Evolutionary conservation across 2,888 invertebrate species (phyloP).

Genomic region (Arenicola marina): DNA sequence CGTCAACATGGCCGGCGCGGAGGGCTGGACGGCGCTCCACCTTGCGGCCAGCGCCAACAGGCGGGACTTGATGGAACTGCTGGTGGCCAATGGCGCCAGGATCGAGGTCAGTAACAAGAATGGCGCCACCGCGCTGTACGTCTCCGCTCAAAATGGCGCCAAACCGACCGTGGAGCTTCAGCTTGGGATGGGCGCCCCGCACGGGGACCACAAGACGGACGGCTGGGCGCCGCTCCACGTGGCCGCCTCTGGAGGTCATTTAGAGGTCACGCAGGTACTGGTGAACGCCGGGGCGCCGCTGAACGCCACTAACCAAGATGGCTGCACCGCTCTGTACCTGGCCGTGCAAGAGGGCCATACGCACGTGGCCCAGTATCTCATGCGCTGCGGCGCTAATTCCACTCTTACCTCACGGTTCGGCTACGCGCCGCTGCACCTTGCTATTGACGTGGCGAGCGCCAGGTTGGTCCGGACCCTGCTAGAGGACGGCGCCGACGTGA

Average conservation of each 20-base stretch:
- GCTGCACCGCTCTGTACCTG: conserved; percentile 29
- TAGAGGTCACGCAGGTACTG: conserved; percentile 12
- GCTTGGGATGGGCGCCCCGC: neutral
- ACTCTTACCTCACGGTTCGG: conserved; percentile 3
- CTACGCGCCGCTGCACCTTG: conserved; percentile 25
- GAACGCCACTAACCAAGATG: conserved; percentile 16
- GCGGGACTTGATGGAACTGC: conserved; percentile 19
- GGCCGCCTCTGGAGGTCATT: conserved; percentile 24
- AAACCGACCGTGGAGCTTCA: conserved; percentile 1
- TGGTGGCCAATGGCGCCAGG: conserved; percentile 3
- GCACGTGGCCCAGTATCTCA: conserved; percentile 11
- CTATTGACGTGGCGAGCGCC: conserved; percentile 13
- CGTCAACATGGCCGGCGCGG: conserved; percentile 20
- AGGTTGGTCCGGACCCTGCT: conserved; percentile 10
- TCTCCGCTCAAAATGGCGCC: conserved; percentile 21
- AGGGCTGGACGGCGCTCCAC: conserved; percentile 30
- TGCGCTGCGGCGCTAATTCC: conserved; percentile 10
- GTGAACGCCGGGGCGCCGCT: conserved; percentile 13
- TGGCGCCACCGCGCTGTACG: conserved; percentile 18
- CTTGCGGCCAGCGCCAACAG: conserved; percentile 16
- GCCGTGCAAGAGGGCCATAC: conserved; percentile 23
- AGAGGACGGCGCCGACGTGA: conserved; percentile 6
- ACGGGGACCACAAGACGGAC: conserved; percentile 2
- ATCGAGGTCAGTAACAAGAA: neutral
- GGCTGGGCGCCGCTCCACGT: conserved; percentile 30